phyloP scores from a whole-genome alignment of 2,797 vertebrate species.

The Scolopax bukidnonensis region DNA sequence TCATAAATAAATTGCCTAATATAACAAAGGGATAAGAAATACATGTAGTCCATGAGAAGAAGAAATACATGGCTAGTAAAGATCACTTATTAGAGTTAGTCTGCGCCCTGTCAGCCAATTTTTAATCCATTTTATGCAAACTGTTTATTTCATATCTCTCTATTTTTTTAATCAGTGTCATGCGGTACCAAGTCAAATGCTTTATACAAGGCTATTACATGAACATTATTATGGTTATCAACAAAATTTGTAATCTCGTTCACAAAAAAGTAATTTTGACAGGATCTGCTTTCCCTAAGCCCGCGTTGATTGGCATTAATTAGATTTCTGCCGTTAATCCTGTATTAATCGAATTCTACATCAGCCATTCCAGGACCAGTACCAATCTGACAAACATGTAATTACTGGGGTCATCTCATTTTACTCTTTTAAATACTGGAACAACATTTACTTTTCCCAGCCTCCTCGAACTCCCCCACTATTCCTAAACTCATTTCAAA shows the following conservation, averaged over 20 bases:
- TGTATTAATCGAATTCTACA: slow-evolving; percentile 45
- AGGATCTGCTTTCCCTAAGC: slow-evolving; percentile 43
- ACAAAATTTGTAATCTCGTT: slow-evolving; percentile 44
- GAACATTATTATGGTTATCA: slow-evolving; percentile 46
- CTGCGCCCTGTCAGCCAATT: background rate
- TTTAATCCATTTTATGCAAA: background rate
- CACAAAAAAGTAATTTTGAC: slow-evolving; percentile 51
- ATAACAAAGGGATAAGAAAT: background rate
- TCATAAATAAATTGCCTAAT: background rate
- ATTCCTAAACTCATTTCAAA: background rate
- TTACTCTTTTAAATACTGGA: slow-evolving; percentile 5
- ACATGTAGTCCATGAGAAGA: background rate
- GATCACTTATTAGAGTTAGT: background rate
- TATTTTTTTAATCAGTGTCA: background rate
- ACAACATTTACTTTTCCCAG: slow-evolving; percentile 38
- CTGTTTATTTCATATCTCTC: background rate
- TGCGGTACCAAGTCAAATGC: background rate
- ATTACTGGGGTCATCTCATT: slow-evolving; percentile 25
- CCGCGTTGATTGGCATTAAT: slow-evolving; percentile 46
- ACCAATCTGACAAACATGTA: slow-evolving; percentile 26
- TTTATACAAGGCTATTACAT: slow-evolving; percentile 10
- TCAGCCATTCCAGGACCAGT: slow-evolving; percentile 10
- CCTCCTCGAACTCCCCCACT: background rate
- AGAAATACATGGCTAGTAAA: background rate
- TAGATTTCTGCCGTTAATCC: slow-evolving; percentile 48